Evolutionary conservation across 2,888 invertebrate genomes (phyloP).

Genomic region (Stenurella melanura): DNA sequence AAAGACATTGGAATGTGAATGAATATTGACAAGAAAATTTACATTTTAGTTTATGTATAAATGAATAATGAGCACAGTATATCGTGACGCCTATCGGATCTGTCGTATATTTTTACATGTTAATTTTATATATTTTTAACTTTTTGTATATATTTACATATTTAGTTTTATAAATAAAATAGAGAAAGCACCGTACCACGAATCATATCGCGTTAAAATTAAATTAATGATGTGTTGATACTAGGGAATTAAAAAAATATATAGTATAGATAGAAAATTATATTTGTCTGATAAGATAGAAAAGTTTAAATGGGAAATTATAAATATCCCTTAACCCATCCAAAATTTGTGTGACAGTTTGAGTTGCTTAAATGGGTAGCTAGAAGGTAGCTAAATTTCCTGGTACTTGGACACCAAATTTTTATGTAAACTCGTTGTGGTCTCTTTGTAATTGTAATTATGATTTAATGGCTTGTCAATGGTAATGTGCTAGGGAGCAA

Average conservation of each 20-base stretch:
- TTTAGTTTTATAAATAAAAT: conserved; percentile 24
- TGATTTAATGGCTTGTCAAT: too few relatives aligned
- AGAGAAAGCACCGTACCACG: conserved; percentile 16
- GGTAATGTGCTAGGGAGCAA: too few relatives aligned
- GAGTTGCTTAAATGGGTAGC: too few relatives aligned
- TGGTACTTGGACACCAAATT: too few relatives aligned
- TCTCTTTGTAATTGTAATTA: too few relatives aligned
- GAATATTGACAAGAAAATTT: conserved; percentile 37
- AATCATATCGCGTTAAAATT: conserved; percentile 2
- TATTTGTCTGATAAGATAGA: too few relatives aligned
- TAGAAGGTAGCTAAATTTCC: too few relatives aligned
- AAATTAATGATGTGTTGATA: not conserved
- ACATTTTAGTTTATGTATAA: conserved; percentile 36
- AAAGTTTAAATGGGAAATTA: too few relatives aligned
- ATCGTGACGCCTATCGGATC: conserved; percentile 30
- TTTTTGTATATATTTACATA: conserved; percentile 30
- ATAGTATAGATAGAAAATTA: too few relatives aligned
- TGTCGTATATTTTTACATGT: conserved; percentile 29
- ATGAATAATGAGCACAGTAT: conserved; percentile 28
- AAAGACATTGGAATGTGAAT: conserved; percentile 32
- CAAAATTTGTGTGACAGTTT: too few relatives aligned
- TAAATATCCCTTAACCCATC: too few relatives aligned
- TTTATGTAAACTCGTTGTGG: too few relatives aligned
- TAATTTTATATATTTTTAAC: conserved; percentile 29
- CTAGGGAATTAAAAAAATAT: conserved; percentile 3